Evolutionary conservation across 2,797 vertebrate genomes (phyloP), one percentile per base, ranked within the genome.

Genomic region (Fratercula arctica): DNA sequence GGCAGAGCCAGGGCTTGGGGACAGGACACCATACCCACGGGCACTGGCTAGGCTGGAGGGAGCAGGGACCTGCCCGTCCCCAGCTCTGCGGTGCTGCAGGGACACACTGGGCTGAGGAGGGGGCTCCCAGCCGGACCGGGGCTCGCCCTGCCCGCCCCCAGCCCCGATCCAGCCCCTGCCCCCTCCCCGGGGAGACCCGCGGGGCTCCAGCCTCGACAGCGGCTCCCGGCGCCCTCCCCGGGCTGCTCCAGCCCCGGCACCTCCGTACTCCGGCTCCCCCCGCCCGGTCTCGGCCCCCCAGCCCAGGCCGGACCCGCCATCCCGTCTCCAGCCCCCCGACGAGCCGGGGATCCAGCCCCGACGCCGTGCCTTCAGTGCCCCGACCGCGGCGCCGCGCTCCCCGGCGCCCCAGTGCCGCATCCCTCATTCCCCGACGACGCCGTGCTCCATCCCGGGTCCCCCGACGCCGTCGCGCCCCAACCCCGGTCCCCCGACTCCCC

Each of bases 151-250:
- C 37, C 48, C 6, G 3, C 3, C 9, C 19, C 16, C 6, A 5
- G 48, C 25, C 41, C 37, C n/a, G 2, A 14, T 16, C 29, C 21
- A 15, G 15, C 19, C 21, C 45, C 9, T 12, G 4, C 3, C 10
- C 10, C 2, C 33, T 48, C 6, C 20, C 33, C 31, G 1, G 20
- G 10, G n/a, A 2, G 2, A 24, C 23, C 10, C 19, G 0, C 2
- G 6, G 21, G 11, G 6, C 43, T 19, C 25, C 63, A 28, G 56
- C 50, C 13, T 37, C 8, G 3, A 53, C 14, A 35, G 35, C 48
- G 6, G 2, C 45, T 29, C 31, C 41, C 68, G 16, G 20, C 29
- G 5, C 11, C 72, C 66, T 9, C 12, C 15, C 43, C 5, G 2
- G 6, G n/a, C 2, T 9, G 10, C 54, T 59, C 21, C 51, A 31